These are phyloP conservation scores for Nesoenas mayeri DNA, from an alignment of 2,113 vertebrate species.

Conservation along the genomic window DNA sequence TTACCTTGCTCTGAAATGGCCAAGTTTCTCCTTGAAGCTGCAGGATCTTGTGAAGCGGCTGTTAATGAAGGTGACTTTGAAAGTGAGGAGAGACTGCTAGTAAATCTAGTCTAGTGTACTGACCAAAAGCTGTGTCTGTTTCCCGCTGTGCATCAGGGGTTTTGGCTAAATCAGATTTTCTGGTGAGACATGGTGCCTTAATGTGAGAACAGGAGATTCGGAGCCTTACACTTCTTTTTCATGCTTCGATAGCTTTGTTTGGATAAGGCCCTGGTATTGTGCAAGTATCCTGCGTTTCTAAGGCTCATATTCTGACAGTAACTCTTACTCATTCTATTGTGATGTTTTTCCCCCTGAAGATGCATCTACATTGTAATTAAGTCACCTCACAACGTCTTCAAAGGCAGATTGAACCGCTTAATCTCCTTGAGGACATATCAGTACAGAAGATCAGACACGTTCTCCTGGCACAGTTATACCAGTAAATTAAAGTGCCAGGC, in stretches of 20 bases:
- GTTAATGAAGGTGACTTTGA: neutral
- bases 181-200: neutral
- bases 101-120: neutral
- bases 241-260: neutral
- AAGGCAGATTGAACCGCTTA: neutral
- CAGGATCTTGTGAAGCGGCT: neutral
- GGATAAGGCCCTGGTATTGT: neutral
- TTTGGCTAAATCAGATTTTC: neutral
- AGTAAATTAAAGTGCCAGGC: neutral
- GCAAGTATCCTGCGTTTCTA: neutral
- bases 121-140: neutral
- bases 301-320: neutral
- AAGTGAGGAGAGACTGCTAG: neutral
- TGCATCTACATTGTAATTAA: neutral
- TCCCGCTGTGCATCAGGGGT: neutral
- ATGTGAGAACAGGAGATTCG: neutral
- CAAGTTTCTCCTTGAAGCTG: neutral
- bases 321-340: neutral
- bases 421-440: neutral
- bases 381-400: neutral
- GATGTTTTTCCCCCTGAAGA: neutral
- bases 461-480: neutral
- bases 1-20: neutral
- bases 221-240: neutral
- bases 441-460: neutral